Base-by-base conservation (phyloP, 2,113 vertebrate species). In the Corapipo altera region DNA sequence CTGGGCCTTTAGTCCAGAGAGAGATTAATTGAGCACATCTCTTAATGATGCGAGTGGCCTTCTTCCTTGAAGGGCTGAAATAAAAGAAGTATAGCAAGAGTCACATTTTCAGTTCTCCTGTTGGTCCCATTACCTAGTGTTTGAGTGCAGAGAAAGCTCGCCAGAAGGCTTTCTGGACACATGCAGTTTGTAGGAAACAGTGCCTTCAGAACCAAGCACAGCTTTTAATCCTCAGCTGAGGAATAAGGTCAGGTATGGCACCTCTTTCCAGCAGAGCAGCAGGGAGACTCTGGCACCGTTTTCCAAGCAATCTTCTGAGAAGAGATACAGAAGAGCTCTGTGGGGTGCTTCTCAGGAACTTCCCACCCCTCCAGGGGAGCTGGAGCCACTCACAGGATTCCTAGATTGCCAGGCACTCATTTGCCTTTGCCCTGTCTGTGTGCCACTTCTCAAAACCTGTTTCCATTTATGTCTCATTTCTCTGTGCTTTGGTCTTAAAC, bases 401-500 rank as follows among this genome's bases (percentile, higher is more conserved):
- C 48, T 59, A 70, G 49, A 61, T 64, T 75, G 57, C 75, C 33
- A 81, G 44, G 75, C 65, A 61, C 39, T 84, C 1, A 0, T 91
- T 77, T 75, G 66, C 2, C 8, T 96, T 91, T 94, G 79, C 69
- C 77, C 59, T 67, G 74, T 70, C 65, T 89, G 5, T 55, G 27
- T 21, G 5, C 64, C 77, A 27, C 62, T 81, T 94, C 69, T 92
- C 92, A 93, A 52, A 89, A 95, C 77, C 59, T 83, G 78, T 85
- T 96, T 75, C 77, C 72, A 62, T 93, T 90, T 82, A 76, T 76
- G 49, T 64, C 76, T 93, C 41, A 37, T 82, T 95, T 85, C 54
- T 91, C 52, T 83, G 13, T 67, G 35, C 84, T 94, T 96, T 88
- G 33, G 59, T 85, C 88, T 75, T 71, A 74, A 88, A 94, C n/a